phyloP scores from a whole-genome alignment of 2,797 vertebrate genomes.

The Crocodylus rhombifer region DNA sequence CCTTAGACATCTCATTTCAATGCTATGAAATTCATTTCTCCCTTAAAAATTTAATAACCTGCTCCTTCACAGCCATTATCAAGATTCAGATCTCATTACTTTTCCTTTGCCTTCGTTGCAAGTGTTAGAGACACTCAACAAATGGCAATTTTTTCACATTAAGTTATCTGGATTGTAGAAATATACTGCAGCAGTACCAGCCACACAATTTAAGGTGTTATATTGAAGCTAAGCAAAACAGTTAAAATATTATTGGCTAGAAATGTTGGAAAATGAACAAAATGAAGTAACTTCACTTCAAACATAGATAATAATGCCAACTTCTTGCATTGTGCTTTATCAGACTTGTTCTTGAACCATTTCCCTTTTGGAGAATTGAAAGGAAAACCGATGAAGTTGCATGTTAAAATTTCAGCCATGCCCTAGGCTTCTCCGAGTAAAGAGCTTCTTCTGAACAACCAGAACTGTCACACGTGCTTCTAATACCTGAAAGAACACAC shows the following conservation, averaged over 20 bases:
- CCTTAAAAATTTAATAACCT: not conserved
- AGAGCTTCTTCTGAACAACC: not conserved
- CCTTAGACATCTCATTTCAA: not conserved
- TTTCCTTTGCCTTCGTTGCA: not conserved
- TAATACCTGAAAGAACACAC: not conserved
- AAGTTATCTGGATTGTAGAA: not conserved
- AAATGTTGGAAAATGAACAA: not conserved
- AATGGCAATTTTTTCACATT: not conserved
- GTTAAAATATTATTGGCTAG: not conserved
- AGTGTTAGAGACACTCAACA: not conserved
- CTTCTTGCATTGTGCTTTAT: not conserved
- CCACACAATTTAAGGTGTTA: not conserved
- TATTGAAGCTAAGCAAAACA: fast-evolving
- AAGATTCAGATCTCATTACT: not conserved
- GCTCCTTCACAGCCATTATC: not conserved
- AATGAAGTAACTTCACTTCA: not conserved
- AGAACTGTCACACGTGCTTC: not conserved
- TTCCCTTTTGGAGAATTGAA: not conserved
- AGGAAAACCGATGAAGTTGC: fast-evolving
- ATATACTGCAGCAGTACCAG: fast-evolving
- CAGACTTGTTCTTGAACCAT: not conserved
- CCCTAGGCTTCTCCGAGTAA: not conserved
- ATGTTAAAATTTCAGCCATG: conserved; percentile 19
- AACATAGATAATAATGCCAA: not conserved
- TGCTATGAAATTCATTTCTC: not conserved